phyloP scores from a whole-genome alignment of 2,888 invertebrate species.

The Drosophila rubida region DNA sequence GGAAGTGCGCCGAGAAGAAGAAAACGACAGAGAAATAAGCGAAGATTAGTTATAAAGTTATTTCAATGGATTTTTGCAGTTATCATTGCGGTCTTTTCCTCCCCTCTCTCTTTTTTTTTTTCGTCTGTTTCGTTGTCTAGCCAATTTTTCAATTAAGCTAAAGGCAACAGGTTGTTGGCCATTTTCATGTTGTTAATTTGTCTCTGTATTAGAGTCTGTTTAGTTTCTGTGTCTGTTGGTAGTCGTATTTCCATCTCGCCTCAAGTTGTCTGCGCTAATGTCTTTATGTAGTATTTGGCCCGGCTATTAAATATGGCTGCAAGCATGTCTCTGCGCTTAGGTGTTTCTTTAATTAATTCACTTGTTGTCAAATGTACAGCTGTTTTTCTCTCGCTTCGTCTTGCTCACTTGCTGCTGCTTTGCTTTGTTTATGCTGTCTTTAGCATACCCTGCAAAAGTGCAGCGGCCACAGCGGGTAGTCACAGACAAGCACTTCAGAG shows the following conservation, averaged over 20 bases:
- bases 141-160: slow-evolving; percentile 75
- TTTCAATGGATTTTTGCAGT: slow-evolving; percentile 50
- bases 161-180: slow-evolving; percentile 66
- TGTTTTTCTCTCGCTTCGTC: slow-evolving; percentile 27
- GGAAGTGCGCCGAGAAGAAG: slow-evolving; percentile 56
- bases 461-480: neutral
- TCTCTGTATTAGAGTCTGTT: slow-evolving; percentile 47
- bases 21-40: slow-evolving; percentile 35
- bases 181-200: slow-evolving; percentile 73
- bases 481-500: neutral
- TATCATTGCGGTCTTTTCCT: slow-evolving; percentile 40
- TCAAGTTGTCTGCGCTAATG: slow-evolving; percentile 58
- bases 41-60: slow-evolving; percentile 62
- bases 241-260: slow-evolving; percentile 42
- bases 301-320: slow-evolving; percentile 55
- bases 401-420: neutral
- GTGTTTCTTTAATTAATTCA: slow-evolving; percentile 75
- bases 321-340: slow-evolving; percentile 21
- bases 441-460: slow-evolving; percentile 23
- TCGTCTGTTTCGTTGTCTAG: slow-evolving; percentile 39
- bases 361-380: slow-evolving; percentile 61
- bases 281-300: slow-evolving; percentile 61
- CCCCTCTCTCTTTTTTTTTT: neutral
- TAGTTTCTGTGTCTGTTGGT: slow-evolving; percentile 12
- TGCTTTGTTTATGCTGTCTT: slow-evolving; percentile 17